Evolutionary conservation across 2,888 invertebrate species (phyloP), one percentile per base, ranked within the genome.

Genomic region (Agapostemon virescens): DNA sequence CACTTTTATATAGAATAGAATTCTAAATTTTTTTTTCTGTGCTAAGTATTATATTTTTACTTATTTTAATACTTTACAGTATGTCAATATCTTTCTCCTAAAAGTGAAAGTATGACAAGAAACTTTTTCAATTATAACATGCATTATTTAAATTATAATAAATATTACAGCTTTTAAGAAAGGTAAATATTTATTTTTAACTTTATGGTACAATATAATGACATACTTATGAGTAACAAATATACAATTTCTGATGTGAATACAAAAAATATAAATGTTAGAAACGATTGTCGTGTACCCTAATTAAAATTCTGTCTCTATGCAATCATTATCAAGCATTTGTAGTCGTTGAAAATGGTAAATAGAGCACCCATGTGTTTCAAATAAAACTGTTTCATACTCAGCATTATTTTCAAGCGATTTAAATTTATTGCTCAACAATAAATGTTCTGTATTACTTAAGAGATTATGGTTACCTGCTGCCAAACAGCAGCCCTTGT

Each of bases 341-440:
- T 87, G 88, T 79, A 88, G 87, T 70, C 87, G 83, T 69, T 89
- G 85, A 83, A 89, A 88, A 90, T 95, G 95, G 93, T 94, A 95
- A 84, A 94, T 92, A 89, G 93, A 93, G 91, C 95, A 95, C 88
- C 95, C 95, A 89, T 95, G 95, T 87, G 94, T 95, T 92, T 94
- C 94, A 93, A 94, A 93, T 91, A 95, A 94, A 88, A 95, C 93
- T 87, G 93, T 93, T 91, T 95, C 95, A 71, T 89, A 86, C 73
- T 90, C 90, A n/a, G 52, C 68, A 79, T 71, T 72, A 58, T 79
- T 84, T 61, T 86, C 80, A 69, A 72, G 75, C 40, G 71, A 77
- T 70, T 81, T 83, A 69, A 80, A 85, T 75, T 70, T 79, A 33
- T 68, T 74, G 70, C 77, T 75, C 52, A 76, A 55, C 36, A 78